Base-by-base conservation (phyloP, 2,797 vertebrate species). In the Acanthopagrus latus region DNA sequence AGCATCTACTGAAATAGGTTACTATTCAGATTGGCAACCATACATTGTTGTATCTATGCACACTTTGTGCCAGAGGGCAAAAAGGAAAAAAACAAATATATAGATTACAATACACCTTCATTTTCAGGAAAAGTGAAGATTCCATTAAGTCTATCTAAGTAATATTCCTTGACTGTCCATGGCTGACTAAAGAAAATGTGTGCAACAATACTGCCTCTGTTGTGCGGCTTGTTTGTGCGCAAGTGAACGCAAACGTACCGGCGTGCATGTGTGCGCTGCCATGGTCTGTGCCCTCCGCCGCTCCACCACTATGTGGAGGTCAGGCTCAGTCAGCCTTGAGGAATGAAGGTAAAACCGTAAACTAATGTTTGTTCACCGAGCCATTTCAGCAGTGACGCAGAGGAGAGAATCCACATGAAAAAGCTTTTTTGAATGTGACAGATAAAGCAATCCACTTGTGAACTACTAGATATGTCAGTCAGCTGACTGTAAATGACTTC, bases 321-420 rank as follows among this genome's bases (percentile, higher is more conserved):
- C 79, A 90, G 72, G 88, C 87, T 90, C 73, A 33, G 64, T 74
- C 78, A 52, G 77, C 51, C 44, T 20, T 80, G 60, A 88, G 85
- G 83, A 89, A 91, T 91, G 88, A 84, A 38, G 59, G 38, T 66
- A 46, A 10, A 85, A 80, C 21, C 52, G 2, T 56, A 9, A 64
- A 69, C 44, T 20, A 33, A 56, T 59, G 73, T 27, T 38, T 52
- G n/a, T 50, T 60, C 52, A 60, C 6, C 17, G 33, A 46, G 50
- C 2, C 8, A 9, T 23, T n/a, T 62, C 51, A 57, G 43, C 18
- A 47, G 10, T 2, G 33, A 21, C 2, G 3, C 17, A 10, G 16
- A 5, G 20, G 54, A 38, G 44, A 46, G 5, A 46, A 10, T 38
- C 38, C 44, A 38, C 20, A 14, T 6, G 0, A 41, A n/a, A 7